Base-by-base conservation (phyloP, 2,797 vertebrate genomes). In the Leptatherina wallacei region DNA sequence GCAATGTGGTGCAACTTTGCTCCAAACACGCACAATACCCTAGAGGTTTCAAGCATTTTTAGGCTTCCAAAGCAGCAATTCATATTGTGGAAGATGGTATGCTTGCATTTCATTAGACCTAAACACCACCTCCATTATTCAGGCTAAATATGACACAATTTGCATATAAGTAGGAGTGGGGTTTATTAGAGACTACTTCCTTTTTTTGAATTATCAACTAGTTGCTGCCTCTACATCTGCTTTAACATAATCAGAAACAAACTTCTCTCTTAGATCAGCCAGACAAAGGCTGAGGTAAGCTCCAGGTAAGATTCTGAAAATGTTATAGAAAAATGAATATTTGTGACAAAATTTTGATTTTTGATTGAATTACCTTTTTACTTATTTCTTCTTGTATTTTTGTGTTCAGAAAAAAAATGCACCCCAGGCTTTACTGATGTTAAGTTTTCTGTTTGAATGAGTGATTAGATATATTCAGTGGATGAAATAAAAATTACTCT, bases 261-360 rank as follows among this genome's bases (percentile, higher is more conserved):
- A 22, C 12, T 13, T 38, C 2, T 38, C 12, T 24, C 54, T 64
- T 57, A 24, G 36, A 54, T 24, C 49, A 56, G 11, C 24, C 22
- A 61, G 11, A 68, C 54, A 29, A 54, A 49, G 69, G 54, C 44
- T 71, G n/a, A 71, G 27, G 38, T 27, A 27, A 27, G 24, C 24
- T 27, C 24, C 24, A 67, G 84, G 84, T 88, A 78, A 58, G 80
- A 66, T 3, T 56, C 8, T 60, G 5, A 1, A 32, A 47, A 30
- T n/a, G 1, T 29, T 40, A 4, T n/a, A 2, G 2, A 8, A 2
- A 32, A 36, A 36, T 13, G 12, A 38, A 2, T 2, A 38, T 38
- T 38, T 38, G 36, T 38, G 36, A 38, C 24, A 27, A 27, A 27
- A 27, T 27, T 27, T 27, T 38, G 2, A 38, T 12, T 38, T 36